Base-by-base conservation (phyloP, 2,113 vertebrate genomes). In the Callipepla squamata region DNA sequence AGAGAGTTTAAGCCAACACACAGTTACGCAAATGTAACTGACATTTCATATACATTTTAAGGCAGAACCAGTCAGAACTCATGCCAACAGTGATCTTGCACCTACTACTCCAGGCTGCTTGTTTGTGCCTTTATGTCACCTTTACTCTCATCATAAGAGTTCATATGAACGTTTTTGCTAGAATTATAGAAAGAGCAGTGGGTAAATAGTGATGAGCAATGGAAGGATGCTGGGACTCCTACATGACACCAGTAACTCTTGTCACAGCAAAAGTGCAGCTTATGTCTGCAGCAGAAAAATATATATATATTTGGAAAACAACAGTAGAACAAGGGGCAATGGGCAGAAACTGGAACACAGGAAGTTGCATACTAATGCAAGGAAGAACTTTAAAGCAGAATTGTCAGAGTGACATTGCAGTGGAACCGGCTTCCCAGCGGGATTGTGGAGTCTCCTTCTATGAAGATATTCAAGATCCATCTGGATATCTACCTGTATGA, bases 61-160 rank as follows among this genome's bases (percentile, higher is more conserved):
- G 42, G 36, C 58, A 63, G n/a, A 47, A 72, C 63, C 83, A 77
- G 59, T 58, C 47, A 90, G 79, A 90, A 80, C 19, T 84, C 53
- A 36, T 72, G 79, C 65, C 63, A 90, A 72, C 87, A 92, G 36
- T 51, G 63, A 80, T 77, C 83, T 76, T 90, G 38, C 58, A 77
- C n/a, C 74, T 84, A 80, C 21, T 38, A 58, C 42, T 28, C 15
- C 40, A 84, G 53, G n/a, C 58, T 92, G 79, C 42, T 15, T 67
- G 42, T 53, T 90, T 59, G 68, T 80, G 68, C 21, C 21, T 57
- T 72, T 72, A 42, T 61, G 58, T 72, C 36, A 38, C 18, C n/a
- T 45, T 21, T 86, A 90, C 50, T 50, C n/a, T 79, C 53, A 73
- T 80, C 53, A 66, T 75, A 5, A 73, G 6, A 48, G 36, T 36